phyloP scores from a whole-genome alignment of 2,113 vertebrate species.

The Oceanites oceanicus region DNA sequence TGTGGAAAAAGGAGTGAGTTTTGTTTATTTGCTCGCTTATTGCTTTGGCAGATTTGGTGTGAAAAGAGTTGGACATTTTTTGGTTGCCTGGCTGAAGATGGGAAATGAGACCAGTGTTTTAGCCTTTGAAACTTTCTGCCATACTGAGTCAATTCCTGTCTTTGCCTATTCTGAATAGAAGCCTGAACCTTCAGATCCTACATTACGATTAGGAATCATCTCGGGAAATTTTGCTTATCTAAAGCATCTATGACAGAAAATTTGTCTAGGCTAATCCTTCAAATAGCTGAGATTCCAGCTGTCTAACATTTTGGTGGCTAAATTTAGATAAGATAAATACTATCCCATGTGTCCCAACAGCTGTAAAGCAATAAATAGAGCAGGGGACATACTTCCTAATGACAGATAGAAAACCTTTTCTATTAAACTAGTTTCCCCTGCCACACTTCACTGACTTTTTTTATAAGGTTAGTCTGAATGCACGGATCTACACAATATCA shows the following conservation, averaged over 20 bases:
- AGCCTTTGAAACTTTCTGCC: neutral
- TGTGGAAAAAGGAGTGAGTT: neutral
- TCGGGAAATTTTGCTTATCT: neutral
- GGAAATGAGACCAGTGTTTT: neutral
- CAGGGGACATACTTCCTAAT: neutral
- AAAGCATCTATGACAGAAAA: neutral
- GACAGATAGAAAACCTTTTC: neutral
- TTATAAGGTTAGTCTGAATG: neutral
- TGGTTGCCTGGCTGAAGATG: neutral
- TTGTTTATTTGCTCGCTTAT: neutral
- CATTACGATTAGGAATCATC: neutral
- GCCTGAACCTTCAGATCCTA: neutral
- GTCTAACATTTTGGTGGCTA: neutral
- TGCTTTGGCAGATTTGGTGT: neutral
- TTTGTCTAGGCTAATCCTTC: neutral
- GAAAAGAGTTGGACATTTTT: neutral
- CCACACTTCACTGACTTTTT: accelerated
- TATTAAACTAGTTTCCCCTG: neutral
- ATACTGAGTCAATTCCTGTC: neutral
- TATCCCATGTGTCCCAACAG: neutral
- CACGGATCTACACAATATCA: accelerated
- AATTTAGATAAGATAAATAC: conserved; percentile 32
- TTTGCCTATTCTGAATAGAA: neutral
- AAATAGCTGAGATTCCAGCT: conserved; percentile 26
- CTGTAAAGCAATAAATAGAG: conserved; percentile 19